Evolutionary conservation across 30 jellyfish, hydroid and myxozoan species (phyloP).

Genomic region (Turritopsis dohrnii): DNA sequence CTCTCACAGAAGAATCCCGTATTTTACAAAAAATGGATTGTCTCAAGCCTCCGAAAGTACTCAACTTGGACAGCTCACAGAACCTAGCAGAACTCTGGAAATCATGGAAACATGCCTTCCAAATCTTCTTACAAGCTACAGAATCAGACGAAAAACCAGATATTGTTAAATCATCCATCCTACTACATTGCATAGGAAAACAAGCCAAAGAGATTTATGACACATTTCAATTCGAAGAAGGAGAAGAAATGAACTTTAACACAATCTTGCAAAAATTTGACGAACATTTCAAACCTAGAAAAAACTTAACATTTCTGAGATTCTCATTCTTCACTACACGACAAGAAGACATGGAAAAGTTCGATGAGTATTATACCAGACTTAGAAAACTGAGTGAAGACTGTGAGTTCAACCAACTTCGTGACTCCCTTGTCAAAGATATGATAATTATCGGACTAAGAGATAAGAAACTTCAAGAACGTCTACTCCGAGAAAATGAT

Average conservation of each 20-base stretch:
- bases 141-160: slow-evolving; percentile 1
- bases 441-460: slow-evolving; percentile 48
- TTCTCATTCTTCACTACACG: slow-evolving; percentile 44
- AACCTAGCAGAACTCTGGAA: slow-evolving; percentile 46
- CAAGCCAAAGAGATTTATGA: too few species aligned
- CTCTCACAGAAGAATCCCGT: background rate
- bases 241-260: too few species aligned
- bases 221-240: too few species aligned
- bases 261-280: too few species aligned
- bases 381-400: slow-evolving; percentile 50
- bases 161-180: slow-evolving; percentile 23
- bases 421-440: slow-evolving; percentile 50
- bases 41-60: slow-evolving; percentile 40
- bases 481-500: too few species aligned
- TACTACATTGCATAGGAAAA: too few species aligned
- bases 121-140: slow-evolving; percentile 39
- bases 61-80: slow-evolving; percentile 29
- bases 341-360: too few species aligned
- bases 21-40: slow-evolving; percentile 14
- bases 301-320: slow-evolving; percentile 41
- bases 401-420: slow-evolving; percentile 47
- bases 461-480: too few species aligned
- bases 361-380: slow-evolving; percentile 47
- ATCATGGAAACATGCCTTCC: slow-evolving; percentile 31
- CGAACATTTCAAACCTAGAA: slow-evolving; percentile 52